Evolutionary conservation across 2,113 vertebrate genomes (phyloP), one percentile per base, ranked within the genome.

Genomic region (Esox niger): DNA sequence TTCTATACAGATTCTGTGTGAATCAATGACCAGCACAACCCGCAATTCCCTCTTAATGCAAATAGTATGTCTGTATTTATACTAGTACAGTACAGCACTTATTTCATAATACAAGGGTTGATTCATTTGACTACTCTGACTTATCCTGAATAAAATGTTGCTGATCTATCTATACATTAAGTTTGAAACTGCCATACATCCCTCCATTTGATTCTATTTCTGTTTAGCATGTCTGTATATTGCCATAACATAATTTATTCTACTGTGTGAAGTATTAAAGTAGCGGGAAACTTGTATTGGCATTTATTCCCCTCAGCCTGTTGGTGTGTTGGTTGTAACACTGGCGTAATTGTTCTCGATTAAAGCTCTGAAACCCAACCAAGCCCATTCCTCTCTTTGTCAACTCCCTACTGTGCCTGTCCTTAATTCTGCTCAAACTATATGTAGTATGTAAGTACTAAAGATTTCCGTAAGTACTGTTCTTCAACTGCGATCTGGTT

Each of bases 171-270:
- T 61, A 56, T 26, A 65, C 68, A 52, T n/a, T 43, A 33, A 60
- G 57, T 65, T 68, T 68, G 63, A 62, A 30, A 58, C 33, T 73
- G 17, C 66, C 61, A 58, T n/a, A 56, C 77, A 74, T 2, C 23
- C 21, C 23, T 25, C 10, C 46, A 64, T 75, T 31, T 25, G 25
- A 46, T 61, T 69, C 76, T 76, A 26, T 79, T 79, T 90, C 74
- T 30, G 85, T 86, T 91, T 60, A 76, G 87, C 84, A 82, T 85
- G 91, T 93, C 86, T 93, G 90, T 94, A 94, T 94, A 92, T 94
- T 93, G 91, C 90, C 92, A 86, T 92, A 82, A 89, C 92, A 95
- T 97, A 95, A 98, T 96, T 98, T 97, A 97, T 98, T 97, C 93
- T 94, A 93, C 66, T 96, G 90, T 96, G 94, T 94, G 91, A 94